phyloP scores from a whole-genome alignment of 2,113 vertebrate species.

The Bothrops jararaca region DNA sequence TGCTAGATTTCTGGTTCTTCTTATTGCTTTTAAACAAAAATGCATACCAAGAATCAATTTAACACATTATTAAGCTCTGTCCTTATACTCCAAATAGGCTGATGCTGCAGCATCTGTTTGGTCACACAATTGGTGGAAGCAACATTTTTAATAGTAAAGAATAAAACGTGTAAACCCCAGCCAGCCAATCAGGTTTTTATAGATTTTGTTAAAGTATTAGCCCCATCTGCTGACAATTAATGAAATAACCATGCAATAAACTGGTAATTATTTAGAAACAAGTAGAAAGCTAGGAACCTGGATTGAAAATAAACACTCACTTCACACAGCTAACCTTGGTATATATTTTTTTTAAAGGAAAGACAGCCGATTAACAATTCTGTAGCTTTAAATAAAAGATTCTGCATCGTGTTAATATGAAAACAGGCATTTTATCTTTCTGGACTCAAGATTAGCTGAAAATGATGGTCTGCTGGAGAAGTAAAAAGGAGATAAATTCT shows the following conservation, averaged over 20 bases:
- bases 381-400: not conserved
- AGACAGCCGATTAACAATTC: not conserved
- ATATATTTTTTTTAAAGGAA: not conserved
- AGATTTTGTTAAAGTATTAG: not conserved
- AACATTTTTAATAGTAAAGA: not conserved
- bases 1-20: not conserved
- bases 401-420: not conserved
- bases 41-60: not conserved
- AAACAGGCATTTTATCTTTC: not conserved
- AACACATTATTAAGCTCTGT: not conserved
- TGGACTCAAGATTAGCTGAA: not conserved
- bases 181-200: not conserved
- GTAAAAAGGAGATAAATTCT: not conserved
- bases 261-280: not conserved
- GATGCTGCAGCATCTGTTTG: not conserved
- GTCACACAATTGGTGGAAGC: not conserved
- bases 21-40: not conserved
- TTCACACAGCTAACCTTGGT: not conserved
- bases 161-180: not conserved
- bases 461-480: not conserved
- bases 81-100: not conserved
- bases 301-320: not conserved
- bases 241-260: not conserved
- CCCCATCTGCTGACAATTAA: constrained; percentile 24
- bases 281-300: not conserved